phyloP scores from a whole-genome alignment of 2,113 vertebrate genomes.

The Cyprinus carpio region DNA sequence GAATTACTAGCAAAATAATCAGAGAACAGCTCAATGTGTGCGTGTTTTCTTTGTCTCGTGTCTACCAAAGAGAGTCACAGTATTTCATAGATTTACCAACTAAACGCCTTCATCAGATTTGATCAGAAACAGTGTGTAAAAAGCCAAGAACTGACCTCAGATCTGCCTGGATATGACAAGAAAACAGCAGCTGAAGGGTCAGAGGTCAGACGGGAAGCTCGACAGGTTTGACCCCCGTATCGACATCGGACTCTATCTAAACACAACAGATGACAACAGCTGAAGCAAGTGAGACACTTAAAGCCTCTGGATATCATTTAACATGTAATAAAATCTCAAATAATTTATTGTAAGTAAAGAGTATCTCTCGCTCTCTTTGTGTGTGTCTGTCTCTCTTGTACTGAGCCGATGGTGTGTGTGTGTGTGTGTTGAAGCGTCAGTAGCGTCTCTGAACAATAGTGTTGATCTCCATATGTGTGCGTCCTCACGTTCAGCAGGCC shows the following conservation, averaged over 20 bases:
- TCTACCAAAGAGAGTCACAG: neutral
- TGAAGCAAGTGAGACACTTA: neutral
- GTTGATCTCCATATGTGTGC: neutral
- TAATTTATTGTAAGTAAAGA: too few relatives aligned
- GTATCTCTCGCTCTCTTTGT: neutral
- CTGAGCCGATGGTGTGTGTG: neutral
- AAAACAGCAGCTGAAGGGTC: slow-evolving; percentile 17
- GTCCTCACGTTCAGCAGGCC: neutral
- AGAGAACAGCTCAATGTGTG: neutral
- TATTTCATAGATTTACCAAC: neutral
- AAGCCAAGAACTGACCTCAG: slow-evolving; percentile 24
- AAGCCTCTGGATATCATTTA: neutral
- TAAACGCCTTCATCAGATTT: neutral
- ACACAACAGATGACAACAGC: neutral
- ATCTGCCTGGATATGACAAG: slow-evolving; percentile 50
- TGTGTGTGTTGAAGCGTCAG: neutral
- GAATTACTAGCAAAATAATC: neutral
- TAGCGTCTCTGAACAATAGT: neutral
- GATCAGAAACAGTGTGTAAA: neutral
- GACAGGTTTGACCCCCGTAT: neutral
- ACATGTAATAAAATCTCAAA: too few relatives aligned
- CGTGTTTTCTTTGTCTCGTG: neutral
- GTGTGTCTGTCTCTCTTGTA: too few relatives aligned
- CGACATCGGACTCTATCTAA: neutral
- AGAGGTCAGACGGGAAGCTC: slow-evolving; percentile 37